These are phyloP conservation scores for Otis tarda DNA, from an alignment of 2,113 vertebrate genomes.

Conservation along the genomic window DNA sequence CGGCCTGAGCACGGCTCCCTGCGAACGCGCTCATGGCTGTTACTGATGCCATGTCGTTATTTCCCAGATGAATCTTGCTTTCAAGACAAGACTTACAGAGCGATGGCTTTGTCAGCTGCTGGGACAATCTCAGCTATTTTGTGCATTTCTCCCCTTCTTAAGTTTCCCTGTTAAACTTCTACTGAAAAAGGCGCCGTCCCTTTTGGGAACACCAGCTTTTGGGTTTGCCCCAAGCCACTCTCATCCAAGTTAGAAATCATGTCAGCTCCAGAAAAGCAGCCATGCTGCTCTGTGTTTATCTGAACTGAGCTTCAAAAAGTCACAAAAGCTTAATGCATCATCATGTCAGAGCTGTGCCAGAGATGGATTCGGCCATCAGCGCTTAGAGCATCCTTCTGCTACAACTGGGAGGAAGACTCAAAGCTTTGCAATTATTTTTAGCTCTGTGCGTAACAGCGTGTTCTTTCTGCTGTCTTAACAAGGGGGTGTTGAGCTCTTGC, in stretches of 20 bases:
- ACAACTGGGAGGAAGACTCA: not conserved
- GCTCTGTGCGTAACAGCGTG: not conserved
- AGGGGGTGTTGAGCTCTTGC: not conserved
- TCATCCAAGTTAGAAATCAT: not conserved
- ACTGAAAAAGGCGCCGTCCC: not conserved
- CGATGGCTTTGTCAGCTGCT: not conserved
- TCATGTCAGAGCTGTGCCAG: not conserved
- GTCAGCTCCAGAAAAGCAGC: not conserved
- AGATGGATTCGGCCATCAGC: not conserved
- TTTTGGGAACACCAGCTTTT: not conserved
- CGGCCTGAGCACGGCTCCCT: not conserved
- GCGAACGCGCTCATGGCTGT: not conserved
- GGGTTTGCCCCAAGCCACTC: not conserved
- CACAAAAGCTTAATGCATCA: not conserved
- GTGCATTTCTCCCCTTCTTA: not conserved
- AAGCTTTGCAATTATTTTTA: slow-evolving; percentile 40
- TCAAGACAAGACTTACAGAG: not conserved
- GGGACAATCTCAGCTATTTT: not conserved
- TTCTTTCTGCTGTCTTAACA: slow-evolving; percentile 13
- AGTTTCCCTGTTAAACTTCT: not conserved
- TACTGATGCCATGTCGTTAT: not conserved
- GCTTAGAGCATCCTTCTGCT: not conserved
- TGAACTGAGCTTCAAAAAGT: slow-evolving; percentile 16
- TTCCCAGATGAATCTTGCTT: not conserved
- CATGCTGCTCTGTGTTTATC: fast-evolving